Percentiles rank a stretch among this genome's conserved stretches.
These are phyloP conservation scores for Caenorhabditis sp. DNA, from an alignment of 2,888 invertebrate species.

Conservation along the genomic window DNA sequence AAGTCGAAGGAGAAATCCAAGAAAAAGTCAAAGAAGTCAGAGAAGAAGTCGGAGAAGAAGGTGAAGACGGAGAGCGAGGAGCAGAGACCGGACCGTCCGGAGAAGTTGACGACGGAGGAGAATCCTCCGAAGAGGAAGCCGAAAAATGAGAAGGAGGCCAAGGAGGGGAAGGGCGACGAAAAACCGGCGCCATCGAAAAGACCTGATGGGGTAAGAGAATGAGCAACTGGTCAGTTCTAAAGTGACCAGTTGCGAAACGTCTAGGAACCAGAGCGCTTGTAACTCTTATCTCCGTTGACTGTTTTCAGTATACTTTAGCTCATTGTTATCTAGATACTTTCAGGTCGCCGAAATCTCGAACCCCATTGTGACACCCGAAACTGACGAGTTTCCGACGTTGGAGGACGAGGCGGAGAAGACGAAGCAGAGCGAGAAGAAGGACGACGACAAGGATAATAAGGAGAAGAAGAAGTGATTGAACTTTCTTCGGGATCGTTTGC, in stretches of 20 bases:
- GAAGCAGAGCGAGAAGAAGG: too few species aligned
- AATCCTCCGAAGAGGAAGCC: not conserved
- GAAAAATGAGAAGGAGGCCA: not conserved
- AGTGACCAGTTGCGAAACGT: too few species aligned
- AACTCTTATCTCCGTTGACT: too few species aligned
- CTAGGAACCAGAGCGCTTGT: too few species aligned
- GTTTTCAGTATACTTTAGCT: too few species aligned
- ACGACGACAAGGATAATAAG: constrained; percentile 5
- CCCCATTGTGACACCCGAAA: constrained; percentile 39
- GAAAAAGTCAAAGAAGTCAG: constrained; percentile 1
- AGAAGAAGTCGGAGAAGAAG: constrained; percentile 26
- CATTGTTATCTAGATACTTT: not conserved
- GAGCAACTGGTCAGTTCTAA: too few species aligned
- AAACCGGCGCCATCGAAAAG: constrained; percentile 13
- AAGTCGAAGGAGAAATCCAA: constrained; percentile 1
- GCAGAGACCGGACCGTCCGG: constrained; percentile 12
- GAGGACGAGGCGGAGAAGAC: constrained; percentile 17
- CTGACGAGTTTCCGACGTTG: constrained; percentile 36
- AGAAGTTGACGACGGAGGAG: constrained; percentile 18
- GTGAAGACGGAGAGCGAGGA: constrained; percentile 7
- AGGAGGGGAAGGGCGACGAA: not conserved
- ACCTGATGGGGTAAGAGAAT: constrained; percentile 14
- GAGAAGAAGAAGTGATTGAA: not conserved
- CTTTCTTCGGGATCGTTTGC: too few species aligned
- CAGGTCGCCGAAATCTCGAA: constrained; percentile 13